These are phyloP conservation scores for Epinotia bilunana DNA, from an alignment of 2,888 invertebrate genomes.

Conservation along the genomic window DNA sequence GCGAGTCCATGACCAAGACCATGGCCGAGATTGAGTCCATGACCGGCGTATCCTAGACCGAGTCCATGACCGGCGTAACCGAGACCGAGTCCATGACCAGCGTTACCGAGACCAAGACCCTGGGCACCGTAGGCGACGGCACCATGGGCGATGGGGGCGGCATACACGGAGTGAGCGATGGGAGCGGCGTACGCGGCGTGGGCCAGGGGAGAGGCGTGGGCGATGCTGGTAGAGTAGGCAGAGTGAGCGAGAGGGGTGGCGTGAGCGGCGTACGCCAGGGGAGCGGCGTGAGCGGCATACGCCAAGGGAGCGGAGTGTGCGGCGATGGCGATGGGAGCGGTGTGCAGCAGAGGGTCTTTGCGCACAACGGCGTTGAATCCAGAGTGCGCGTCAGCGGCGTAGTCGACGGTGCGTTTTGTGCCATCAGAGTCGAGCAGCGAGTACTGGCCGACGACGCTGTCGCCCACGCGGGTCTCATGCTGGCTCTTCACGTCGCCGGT, in stretches of 20 bases:
- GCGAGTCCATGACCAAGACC: conserved; percentile 16
- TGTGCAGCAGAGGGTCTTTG: conserved; percentile 55
- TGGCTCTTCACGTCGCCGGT: conserved; percentile 75
- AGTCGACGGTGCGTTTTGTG: conserved; percentile 71
- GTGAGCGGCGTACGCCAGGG: conserved; percentile 45
- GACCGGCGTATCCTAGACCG: not conserved
- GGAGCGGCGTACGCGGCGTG: conserved; percentile 45
- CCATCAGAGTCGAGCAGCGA: conserved; percentile 72
- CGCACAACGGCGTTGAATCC: conserved; percentile 76
- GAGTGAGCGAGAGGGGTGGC: conserved; percentile 48
- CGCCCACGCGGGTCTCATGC: conserved; percentile 67
- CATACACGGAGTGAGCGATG: conserved; percentile 37
- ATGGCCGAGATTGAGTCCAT: too few species aligned
- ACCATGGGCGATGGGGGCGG: conserved; percentile 44
- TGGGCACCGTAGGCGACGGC: conserved; percentile 39
- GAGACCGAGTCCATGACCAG: conserved; percentile 18
- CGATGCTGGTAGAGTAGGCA: conserved; percentile 49
- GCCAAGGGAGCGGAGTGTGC: conserved; percentile 42
- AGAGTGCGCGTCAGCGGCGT: conserved; percentile 68
- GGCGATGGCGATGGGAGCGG: conserved; percentile 45
- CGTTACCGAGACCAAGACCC: conserved; percentile 24
- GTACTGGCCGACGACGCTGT: conserved; percentile 71
- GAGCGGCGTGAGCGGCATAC: conserved; percentile 38
- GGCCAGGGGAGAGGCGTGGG: conserved; percentile 42
- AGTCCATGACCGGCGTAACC: conserved; percentile 16